phyloP scores from a whole-genome alignment of 2,797 vertebrate genomes.

The Pterois miles region DNA sequence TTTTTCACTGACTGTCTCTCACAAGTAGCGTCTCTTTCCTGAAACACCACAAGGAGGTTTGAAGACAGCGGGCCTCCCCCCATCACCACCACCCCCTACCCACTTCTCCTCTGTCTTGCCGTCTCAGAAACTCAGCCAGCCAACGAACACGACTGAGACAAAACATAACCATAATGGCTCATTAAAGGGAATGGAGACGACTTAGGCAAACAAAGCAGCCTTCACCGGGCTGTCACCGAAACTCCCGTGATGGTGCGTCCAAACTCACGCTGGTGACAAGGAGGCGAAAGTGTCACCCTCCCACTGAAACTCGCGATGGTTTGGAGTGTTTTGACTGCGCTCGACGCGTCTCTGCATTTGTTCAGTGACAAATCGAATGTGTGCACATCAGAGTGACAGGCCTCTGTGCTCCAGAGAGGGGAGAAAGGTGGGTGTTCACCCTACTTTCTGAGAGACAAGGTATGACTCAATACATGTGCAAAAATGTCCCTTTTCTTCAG shows the following conservation, averaged over 20 bases:
- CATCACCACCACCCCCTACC: conserved; percentile 15
- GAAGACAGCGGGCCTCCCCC: conserved; percentile 38
- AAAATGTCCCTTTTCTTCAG: background rate
- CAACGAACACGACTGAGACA: conserved; percentile 78
- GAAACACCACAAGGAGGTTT: conserved; percentile 39
- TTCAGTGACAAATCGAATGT: conserved; percentile 69
- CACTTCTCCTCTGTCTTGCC: conserved; percentile 62
- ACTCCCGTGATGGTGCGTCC: conserved; percentile 71
- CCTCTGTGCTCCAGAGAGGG: conserved; percentile 44
- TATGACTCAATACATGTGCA: conserved; percentile 7
- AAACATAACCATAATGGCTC: conserved; percentile 83
- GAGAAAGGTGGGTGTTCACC: conserved; percentile 16
- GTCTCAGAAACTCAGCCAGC: conserved; percentile 76
- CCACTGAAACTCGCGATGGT: conserved; percentile 51
- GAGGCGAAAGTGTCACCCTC: conserved; percentile 73
- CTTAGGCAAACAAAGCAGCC: conserved; percentile 83
- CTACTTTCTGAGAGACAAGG: conserved; percentile 16
- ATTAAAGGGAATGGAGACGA: conserved; percentile 83
- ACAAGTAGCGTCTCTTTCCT: conserved; percentile 1
- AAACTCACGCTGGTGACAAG: conserved; percentile 70
- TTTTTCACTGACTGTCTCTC: background rate
- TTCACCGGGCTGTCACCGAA: conserved; percentile 82
- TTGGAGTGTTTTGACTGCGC: conserved; percentile 70
- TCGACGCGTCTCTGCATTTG: conserved; percentile 62
- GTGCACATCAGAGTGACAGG: conserved; percentile 62